Conservation (phyloP, 2,113 vertebrate genomes). For the Pardalotus punctatus region DNA sequence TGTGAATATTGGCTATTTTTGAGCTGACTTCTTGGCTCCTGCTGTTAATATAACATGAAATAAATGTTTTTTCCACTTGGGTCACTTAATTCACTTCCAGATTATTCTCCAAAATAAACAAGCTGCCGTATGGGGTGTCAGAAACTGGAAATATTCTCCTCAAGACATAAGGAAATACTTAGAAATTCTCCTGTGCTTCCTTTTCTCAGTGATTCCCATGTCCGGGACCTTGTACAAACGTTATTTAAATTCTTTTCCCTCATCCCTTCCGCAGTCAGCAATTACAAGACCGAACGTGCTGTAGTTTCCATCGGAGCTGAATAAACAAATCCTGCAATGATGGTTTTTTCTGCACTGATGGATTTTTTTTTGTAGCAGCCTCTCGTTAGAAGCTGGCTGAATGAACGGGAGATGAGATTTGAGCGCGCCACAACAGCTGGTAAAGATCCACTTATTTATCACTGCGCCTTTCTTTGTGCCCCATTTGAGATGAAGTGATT, state of each 20-base stretch:
- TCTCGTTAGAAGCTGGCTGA: neutral
- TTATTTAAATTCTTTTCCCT: neutral
- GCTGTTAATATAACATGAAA: neutral
- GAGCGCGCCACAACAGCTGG: neutral
- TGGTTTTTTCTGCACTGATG: neutral
- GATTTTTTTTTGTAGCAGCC: neutral
- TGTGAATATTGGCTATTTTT: neutral
- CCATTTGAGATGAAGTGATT: constrained; percentile 13
- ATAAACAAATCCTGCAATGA: neutral
- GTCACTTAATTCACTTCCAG: neutral
- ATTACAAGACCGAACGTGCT: neutral
- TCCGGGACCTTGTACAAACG: neutral
- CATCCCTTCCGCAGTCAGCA: neutral
- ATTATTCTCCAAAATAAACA: neutral
- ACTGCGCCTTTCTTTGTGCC: neutral
- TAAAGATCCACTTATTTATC: constrained; percentile 20
- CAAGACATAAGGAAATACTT: neutral
- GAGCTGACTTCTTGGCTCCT: neutral
- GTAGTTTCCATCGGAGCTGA: neutral
- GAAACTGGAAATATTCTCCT: neutral
- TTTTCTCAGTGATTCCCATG: neutral
- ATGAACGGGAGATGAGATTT: constrained; percentile 19
- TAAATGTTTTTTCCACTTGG: neutral
- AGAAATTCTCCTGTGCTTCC: neutral
- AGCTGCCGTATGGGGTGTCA: neutral